These are phyloP conservation scores for Characodon lateralis DNA, from an alignment of 2,797 vertebrate genomes.

Conservation along the genomic window DNA sequence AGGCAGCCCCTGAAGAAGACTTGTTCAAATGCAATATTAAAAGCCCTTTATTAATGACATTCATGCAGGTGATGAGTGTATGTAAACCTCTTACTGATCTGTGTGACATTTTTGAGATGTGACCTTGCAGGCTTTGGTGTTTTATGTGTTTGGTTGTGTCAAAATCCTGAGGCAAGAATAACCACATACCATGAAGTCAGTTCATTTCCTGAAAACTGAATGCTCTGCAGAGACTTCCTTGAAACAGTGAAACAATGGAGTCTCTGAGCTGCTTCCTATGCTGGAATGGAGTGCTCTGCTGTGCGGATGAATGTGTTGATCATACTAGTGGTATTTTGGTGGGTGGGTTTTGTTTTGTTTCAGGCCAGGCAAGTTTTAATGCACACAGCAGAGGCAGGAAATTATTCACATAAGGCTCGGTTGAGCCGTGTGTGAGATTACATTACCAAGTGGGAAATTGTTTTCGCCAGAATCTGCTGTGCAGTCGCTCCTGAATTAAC, in stretches of 20 bases:
- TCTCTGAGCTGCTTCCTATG: constrained; percentile 58
- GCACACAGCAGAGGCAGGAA: constrained; percentile 64
- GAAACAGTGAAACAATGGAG: constrained; percentile 67
- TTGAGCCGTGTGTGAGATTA: constrained; percentile 39
- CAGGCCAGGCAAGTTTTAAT: constrained; percentile 51
- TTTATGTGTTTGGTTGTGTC: background rate
- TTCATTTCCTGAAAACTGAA: constrained; percentile 53
- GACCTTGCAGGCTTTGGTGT: background rate
- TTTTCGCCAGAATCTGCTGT: constrained; percentile 56
- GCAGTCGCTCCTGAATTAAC: constrained; percentile 45
- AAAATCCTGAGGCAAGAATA: constrained; percentile 11
- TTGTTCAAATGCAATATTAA: background rate
- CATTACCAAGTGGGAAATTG: constrained; percentile 60
- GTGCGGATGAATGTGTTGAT: constrained; percentile 11
- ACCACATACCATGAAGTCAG: constrained; percentile 18
- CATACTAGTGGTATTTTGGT: constrained; percentile 6
- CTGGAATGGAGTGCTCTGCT: constrained; percentile 24
- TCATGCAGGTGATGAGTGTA: background rate
- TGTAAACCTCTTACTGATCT: background rate
- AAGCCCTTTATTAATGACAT: background rate
- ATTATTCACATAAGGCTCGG: constrained; percentile 51
- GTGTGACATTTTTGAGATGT: background rate
- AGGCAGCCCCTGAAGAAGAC: too few species aligned
- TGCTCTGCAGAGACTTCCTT: constrained; percentile 58
- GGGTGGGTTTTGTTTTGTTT: constrained; percentile 43